phyloP scores from a whole-genome alignment of 92 coral and sea anemone genomes.

The Zoanthus gigantus region DNA sequence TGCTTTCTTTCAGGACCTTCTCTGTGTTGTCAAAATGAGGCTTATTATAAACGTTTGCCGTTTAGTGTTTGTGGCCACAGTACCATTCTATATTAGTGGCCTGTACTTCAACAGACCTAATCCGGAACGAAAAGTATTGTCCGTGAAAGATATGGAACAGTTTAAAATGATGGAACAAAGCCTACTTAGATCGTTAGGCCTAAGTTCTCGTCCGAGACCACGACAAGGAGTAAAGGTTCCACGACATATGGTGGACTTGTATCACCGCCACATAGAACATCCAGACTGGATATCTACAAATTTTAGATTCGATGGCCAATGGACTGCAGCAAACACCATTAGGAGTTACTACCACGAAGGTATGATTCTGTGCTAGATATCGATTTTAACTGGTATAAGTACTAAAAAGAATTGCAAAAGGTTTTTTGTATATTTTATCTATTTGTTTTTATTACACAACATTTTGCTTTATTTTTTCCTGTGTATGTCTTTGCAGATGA shows the following conservation, averaged over 20 bases:
- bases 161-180: conserved; percentile 76
- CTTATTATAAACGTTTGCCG: conserved; percentile 69
- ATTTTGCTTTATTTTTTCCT: conserved; percentile 25
- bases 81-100: conserved; percentile 46
- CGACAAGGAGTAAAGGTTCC: conserved; percentile 73
- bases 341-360: conserved; percentile 89
- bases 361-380: conserved; percentile 26
- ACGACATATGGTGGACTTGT: conserved; percentile 84
- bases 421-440: background rate
- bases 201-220: conserved; percentile 71
- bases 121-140: conserved; percentile 1
- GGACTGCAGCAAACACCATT: conserved; percentile 92
- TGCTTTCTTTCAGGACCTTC: conserved; percentile 52
- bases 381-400: background rate
- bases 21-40: conserved; percentile 64
- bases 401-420: background rate
- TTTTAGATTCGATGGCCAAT: conserved; percentile 77
- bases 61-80: conserved; percentile 67
- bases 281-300: conserved; percentile 92
- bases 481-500: conserved; percentile 76
- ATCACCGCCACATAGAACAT: conserved; percentile 77
- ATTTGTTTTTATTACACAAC: background rate
- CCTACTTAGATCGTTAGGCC: conserved; percentile 78
- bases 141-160: conserved; percentile 53
- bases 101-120: conserved; percentile 9